A percentile compares a stretch with the other conserved stretches of the same genome.
Conservation (phyloP, 2,113 vertebrate genomes). For the Dipodomys spectabilis region DNA sequence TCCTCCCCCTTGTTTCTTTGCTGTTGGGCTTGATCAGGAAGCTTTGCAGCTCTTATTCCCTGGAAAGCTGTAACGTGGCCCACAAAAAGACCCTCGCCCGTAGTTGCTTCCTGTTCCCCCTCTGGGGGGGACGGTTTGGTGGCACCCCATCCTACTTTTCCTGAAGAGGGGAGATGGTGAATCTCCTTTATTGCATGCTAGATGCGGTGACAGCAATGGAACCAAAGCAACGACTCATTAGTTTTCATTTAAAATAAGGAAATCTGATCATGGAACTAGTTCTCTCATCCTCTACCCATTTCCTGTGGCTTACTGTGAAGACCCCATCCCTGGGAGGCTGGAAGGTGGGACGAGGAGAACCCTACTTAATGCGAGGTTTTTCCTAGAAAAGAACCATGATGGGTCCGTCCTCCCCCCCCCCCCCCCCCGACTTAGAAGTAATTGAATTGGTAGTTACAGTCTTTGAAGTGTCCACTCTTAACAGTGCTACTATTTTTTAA, state of each 20-base stretch:
- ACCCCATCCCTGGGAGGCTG: background rate
- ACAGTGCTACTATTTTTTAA: background rate
- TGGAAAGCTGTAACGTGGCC: background rate
- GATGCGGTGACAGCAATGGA: conserved; percentile 22
- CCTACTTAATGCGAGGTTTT: background rate
- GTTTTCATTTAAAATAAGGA: conserved; percentile 46
- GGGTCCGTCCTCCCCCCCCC: background rate
- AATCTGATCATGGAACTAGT: conserved; percentile 31
- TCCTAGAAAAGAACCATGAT: background rate
- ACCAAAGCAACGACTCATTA: background rate
- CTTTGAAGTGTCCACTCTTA: conserved; percentile 25
- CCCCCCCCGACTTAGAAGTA: background rate
- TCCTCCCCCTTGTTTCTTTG: background rate
- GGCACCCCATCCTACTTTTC: conserved; percentile 1
- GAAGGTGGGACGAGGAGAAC: background rate
- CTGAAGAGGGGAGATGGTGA: conserved; percentile 17
- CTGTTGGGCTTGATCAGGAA: background rate
- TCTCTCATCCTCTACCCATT: background rate
- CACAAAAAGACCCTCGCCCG: background rate
- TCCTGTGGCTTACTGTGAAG: background rate
- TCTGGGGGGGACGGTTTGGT: background rate
- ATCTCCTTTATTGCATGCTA: conserved; percentile 1
- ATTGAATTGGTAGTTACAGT: background rate
- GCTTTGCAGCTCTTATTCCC: background rate
- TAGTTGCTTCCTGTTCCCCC: background rate